A percentile compares a stretch with the other conserved stretches of the same genome.
Conservation (phyloP, 2,113 vertebrate genomes). For the Peromyscus californicus region DNA sequence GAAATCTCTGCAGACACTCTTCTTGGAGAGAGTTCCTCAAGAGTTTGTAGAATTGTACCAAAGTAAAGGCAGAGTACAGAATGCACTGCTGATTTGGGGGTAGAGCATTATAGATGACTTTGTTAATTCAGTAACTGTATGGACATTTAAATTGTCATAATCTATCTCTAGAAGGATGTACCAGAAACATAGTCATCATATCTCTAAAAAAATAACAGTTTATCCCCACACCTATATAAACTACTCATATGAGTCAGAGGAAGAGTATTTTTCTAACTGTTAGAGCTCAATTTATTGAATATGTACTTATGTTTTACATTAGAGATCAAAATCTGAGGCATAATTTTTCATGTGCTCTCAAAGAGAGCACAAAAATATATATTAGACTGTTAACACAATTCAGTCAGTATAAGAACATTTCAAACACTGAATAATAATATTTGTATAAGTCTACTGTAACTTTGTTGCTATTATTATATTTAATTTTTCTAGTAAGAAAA, state of each 20-base stretch:
- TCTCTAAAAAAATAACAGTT: not conserved
- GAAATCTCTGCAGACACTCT: not conserved
- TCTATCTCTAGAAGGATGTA: not conserved
- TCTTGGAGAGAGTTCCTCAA: not conserved
- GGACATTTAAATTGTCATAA: not conserved
- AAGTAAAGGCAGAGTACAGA: conserved; percentile 16
- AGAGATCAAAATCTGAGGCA: conserved; percentile 2
- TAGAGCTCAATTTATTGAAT: conserved; percentile 29
- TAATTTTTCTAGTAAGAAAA: conserved; percentile 39
- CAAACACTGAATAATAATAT: conserved; percentile 24
- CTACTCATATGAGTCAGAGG: not conserved
- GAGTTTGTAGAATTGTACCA: not conserved
- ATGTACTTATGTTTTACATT: not conserved
- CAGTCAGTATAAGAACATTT: conserved; percentile 1
- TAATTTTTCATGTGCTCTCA: conserved; percentile 29
- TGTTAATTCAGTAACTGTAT: not conserved
- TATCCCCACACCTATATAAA: not conserved
- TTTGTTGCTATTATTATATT: conserved; percentile 3
- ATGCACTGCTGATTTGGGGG: not conserved
- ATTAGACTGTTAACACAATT: conserved; percentile 45
- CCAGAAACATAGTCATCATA: not conserved
- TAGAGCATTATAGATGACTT: not conserved
- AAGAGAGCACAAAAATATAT: not conserved
- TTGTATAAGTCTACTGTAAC: not conserved
- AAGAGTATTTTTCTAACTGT: not conserved